A percentile compares a stretch with the other conserved stretches of the same genome.
phyloP scores from a whole-genome alignment of 2,888 invertebrate genomes.

The Eristalinus aeneus region DNA sequence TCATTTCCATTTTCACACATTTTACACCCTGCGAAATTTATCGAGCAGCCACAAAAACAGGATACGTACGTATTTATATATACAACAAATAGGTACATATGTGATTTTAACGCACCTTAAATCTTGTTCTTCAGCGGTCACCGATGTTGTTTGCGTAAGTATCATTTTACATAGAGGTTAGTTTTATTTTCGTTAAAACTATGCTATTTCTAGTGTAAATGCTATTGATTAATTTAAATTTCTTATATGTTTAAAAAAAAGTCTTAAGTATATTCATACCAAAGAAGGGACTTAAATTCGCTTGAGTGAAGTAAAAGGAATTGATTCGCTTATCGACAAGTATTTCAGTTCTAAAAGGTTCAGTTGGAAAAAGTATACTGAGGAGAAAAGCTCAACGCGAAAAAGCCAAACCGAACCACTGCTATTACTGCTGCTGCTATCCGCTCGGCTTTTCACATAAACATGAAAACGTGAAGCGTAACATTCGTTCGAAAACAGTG shows the following conservation, averaged over 20 bases:
- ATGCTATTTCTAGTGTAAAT: conserved; percentile 2
- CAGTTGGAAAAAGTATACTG: conserved; percentile 64
- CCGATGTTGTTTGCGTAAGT: conserved; percentile 61
- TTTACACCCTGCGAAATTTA: background rate
- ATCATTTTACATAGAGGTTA: conserved; percentile 54
- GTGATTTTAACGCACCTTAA: conserved; percentile 56
- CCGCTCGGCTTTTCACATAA: conserved; percentile 7
- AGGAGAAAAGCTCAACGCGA: conserved; percentile 51
- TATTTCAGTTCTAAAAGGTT: conserved; percentile 35
- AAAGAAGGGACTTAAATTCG: conserved; percentile 41
- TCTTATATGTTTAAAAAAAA: background rate
- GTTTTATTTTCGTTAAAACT: background rate
- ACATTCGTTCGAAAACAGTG: background rate
- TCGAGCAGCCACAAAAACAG: background rate
- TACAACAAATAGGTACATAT: background rate
- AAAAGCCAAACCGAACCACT: conserved; percentile 1
- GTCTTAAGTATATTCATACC: conserved; percentile 21
- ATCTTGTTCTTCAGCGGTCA: conserved; percentile 50
- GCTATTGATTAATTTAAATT: background rate
- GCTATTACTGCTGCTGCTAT: too few species aligned
- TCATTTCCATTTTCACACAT: background rate
- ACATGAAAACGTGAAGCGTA: conserved; percentile 18
- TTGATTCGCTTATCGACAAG: conserved; percentile 12
- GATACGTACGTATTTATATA: background rate
- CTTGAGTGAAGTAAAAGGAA: conserved; percentile 19